Base-by-base conservation (phyloP, 2,113 vertebrate species). In the Nestor notabilis region DNA sequence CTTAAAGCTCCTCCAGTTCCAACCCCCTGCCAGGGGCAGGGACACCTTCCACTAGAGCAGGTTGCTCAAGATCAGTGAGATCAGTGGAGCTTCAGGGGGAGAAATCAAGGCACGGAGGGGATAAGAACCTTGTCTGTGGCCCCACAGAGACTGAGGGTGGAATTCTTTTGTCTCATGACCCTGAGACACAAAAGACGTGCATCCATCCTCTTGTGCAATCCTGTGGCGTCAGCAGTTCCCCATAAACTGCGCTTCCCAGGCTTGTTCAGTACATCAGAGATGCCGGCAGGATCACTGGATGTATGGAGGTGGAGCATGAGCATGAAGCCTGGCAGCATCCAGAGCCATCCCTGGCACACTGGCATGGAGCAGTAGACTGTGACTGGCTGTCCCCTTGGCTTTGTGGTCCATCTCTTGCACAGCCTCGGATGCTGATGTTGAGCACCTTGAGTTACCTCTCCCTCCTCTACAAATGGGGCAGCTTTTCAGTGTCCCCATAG, bases 251-350 rank as follows among this genome's bases (percentile, higher is more conserved):
- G 0, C 25, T 63, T 15, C 29, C 46, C 16, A 16, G 68, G 28
- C n/a, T 15, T 9, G 47, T 5, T 72, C 12, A 5, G 89, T 1
- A 5, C 3, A 0, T 19, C 25, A 37, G 83, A 33, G 63, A 8
- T 11, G n/a, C 44, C 1, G 2, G 10, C 31, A 6, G 1, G 2
- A 4, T 11, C 28, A 0, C 7, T n/a, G 58, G 41, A 3, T 16
- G 6, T 0, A 28, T 10, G 44, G 50, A 41, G 47, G 12, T 19
- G 60, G 41, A 50, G 46, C 2, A 2, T 0, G 25, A 19, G 53
- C 3, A 23, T 0, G 1, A 27, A 64, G 56, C 35, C 50, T 1
- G 13, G 71, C 44, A 47, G 50, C 9, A 1, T 17, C 19, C 35
- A 20, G 46, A 19, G 63, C 46, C 2, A 3, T 39, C 63, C 58